These are phyloP conservation scores for Protomyctophum bolini DNA, from an alignment of 2,113 vertebrate species.

Conservation along the genomic window DNA sequence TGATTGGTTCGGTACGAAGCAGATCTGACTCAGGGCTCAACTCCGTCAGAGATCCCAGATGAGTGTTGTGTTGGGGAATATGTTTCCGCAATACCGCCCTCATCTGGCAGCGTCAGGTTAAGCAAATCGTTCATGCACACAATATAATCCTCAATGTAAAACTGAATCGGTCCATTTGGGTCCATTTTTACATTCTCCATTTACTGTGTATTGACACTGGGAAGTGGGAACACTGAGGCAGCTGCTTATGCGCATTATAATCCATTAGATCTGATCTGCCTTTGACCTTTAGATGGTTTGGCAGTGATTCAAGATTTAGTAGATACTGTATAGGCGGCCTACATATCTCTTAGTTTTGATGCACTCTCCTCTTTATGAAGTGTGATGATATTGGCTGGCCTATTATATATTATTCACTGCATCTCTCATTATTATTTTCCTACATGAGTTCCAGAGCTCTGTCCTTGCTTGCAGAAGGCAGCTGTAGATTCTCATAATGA, in stretches of 20 bases:
- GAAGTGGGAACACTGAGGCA: neutral
- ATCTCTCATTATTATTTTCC: neutral
- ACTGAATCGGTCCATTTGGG: too few species aligned
- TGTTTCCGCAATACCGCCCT: too few species aligned
- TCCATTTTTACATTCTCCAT: too few species aligned
- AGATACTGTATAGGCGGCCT: neutral
- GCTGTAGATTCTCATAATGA: slow-evolving; percentile 7
- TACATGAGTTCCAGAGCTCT: neutral
- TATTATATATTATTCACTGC: neutral
- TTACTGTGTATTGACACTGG: too few species aligned
- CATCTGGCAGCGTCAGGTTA: too few species aligned
- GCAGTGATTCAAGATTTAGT: too few species aligned
- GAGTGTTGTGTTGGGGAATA: too few species aligned
- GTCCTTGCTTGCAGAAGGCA: neutral
- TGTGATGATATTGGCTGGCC: neutral
- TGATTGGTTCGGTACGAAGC: too few species aligned
- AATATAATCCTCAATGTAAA: too few species aligned
- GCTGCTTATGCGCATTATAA: slow-evolving; percentile 2
- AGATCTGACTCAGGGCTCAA: too few species aligned
- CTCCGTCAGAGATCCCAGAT: too few species aligned
- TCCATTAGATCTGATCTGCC: neutral
- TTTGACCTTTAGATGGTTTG: neutral
- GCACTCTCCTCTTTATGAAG: neutral
- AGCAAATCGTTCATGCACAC: too few species aligned
- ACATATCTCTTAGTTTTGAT: neutral